phyloP scores from a whole-genome alignment of 2,888 invertebrate species.

The Drepana falcataria region DNA sequence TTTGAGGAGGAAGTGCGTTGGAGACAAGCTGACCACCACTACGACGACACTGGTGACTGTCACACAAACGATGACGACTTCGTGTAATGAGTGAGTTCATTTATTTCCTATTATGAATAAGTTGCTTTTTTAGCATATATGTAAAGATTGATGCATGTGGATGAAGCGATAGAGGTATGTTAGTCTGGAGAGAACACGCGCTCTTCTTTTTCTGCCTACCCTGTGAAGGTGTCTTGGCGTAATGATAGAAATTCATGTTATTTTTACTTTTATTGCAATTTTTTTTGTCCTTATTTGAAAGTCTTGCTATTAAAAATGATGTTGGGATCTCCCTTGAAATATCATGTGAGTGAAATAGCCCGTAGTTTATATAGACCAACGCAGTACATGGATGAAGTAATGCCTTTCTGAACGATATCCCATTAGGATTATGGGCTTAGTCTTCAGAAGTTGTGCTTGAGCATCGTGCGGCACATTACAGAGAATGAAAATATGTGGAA shows the following conservation, averaged over 20 bases:
- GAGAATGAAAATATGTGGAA: conserved; percentile 1
- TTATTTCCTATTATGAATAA: conserved; percentile 1
- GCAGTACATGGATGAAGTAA: neutral
- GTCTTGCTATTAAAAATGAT: too few species aligned
- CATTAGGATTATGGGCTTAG: too few species aligned
- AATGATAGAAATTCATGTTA: too few species aligned
- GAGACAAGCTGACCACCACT: conserved; percentile 61
- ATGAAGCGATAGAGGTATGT: too few species aligned
- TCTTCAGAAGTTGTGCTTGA: neutral
- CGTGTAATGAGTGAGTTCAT: conserved; percentile 73
- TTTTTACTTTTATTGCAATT: too few species aligned
- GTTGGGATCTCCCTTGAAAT: too few species aligned
- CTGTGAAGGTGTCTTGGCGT: too few species aligned
- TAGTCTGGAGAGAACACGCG: too few species aligned
- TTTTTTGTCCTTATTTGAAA: too few species aligned
- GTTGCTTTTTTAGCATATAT: neutral
- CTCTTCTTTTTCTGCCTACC: too few species aligned
- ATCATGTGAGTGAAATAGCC: too few species aligned
- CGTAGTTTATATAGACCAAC: neutral
- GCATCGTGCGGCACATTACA: neutral
- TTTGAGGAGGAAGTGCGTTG: conserved; percentile 58
- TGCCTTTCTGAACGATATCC: neutral
- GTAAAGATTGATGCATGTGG: too few species aligned
- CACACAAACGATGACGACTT: conserved; percentile 64
- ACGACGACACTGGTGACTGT: conserved; percentile 70